These are phyloP conservation scores for Halcyon malimbica DNA, from an alignment of 2,113 vertebrate species.

Conservation along the genomic window DNA sequence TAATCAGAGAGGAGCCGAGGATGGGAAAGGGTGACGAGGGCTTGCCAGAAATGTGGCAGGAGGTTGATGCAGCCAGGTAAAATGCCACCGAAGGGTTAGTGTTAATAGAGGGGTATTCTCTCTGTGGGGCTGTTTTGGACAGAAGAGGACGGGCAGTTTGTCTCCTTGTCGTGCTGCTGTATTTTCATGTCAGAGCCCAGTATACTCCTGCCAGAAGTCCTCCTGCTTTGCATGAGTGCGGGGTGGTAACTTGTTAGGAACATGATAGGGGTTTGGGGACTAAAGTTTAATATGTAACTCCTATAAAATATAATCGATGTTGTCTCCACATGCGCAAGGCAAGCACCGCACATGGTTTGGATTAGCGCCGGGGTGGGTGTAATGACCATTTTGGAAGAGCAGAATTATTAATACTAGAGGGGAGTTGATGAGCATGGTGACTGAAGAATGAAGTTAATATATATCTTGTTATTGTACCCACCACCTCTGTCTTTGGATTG, in stretches of 20 bases:
- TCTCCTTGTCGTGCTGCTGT: neutral
- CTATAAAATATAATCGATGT: neutral
- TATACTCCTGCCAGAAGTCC: neutral
- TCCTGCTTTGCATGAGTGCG: neutral
- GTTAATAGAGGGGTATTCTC: neutral
- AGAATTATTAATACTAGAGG: neutral
- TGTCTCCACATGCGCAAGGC: neutral
- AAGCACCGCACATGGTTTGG: neutral
- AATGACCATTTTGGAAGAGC: neutral
- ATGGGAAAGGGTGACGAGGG: neutral
- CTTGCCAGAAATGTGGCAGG: conserved; percentile 22
- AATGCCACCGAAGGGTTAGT: neutral
- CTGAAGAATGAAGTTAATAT: too few relatives aligned
- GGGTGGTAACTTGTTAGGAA: conserved; percentile 18
- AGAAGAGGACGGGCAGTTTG: neutral
- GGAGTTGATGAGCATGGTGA: too few relatives aligned
- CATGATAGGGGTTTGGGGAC: neutral
- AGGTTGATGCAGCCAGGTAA: conserved; percentile 31
- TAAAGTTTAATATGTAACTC: neutral
- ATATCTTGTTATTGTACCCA: neutral
- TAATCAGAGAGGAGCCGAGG: conserved; percentile 5
- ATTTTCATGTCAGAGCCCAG: neutral
- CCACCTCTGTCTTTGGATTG: neutral
- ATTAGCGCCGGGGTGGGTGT: neutral
- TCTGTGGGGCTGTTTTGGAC: neutral